Base-by-base conservation (phyloP, 2,797 vertebrate species). In the Premnoplex brunnescens region DNA sequence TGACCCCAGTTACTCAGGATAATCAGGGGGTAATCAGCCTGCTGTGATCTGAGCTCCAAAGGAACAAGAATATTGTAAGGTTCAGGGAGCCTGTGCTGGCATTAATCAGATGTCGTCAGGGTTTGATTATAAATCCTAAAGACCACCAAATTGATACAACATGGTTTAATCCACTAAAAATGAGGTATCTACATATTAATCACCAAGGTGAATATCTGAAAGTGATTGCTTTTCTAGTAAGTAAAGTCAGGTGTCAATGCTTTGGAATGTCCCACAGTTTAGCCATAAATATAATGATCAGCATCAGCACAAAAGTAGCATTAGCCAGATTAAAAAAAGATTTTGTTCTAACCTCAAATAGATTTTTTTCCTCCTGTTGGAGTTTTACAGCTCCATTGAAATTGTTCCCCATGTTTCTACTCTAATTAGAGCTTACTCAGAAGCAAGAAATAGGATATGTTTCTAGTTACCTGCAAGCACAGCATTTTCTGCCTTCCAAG, bases 11-110 rank as follows among this genome's bases (percentile, higher is more conserved):
- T 96, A 91, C 89, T 96, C 64, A 43, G 85, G 89, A 91, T 96
- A 97, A 95, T 97, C 95, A 96, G 86, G 92, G 88, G 88, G 81
- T 96, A 97, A 97, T 97, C 95, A 96, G 92, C 94, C 89, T 89
- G 89, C 95, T 14, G 39, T 49, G 94, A 95, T 85, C 94, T 15
- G 7, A 88, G 92, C 87, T 93, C 92, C 77, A 85, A 63, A 94
- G 87, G 74, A 96, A 74, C 80, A 80, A 62, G 87, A 75, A 87
- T 54, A 76, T 26, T 68, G 44, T n/a, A 93, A 85, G 83, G 92
- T 95, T 97, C 96, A 95, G 90, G 77, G 44, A 93, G 83, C 86
- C 85, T 84, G 71, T 41, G 34, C 54, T 93, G 58, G 52, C 82
- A 89, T 95, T 97, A 97, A 97, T 96, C 91, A 93, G 67, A 44